Evolutionary conservation across 2,113 vertebrate genomes (phyloP).

Genomic region (Hippolais icterina): DNA sequence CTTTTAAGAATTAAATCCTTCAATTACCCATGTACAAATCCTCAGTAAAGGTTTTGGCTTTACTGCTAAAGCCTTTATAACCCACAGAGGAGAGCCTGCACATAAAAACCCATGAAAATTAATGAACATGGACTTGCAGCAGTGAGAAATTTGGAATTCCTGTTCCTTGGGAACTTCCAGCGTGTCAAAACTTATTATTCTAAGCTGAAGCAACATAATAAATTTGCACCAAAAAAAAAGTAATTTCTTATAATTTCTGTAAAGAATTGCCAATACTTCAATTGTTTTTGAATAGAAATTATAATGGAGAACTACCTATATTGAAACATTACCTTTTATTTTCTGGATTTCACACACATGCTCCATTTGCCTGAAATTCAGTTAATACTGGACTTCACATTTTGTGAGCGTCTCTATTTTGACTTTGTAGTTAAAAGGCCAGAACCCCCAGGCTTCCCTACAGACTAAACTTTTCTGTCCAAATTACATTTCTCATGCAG

Average conservation of each 20-base stretch:
- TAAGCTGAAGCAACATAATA: constrained; percentile 19
- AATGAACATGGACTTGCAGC: constrained; percentile 49
- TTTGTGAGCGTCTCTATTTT: background rate
- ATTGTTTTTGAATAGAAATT: background rate
- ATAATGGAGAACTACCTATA: background rate
- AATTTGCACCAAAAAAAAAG: background rate
- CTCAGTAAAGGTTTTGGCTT: constrained; percentile 53
- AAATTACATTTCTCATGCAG: background rate
- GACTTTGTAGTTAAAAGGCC: background rate
- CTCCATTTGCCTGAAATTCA: background rate
- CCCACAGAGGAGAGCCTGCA: constrained; percentile 38
- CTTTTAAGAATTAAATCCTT: constrained; percentile 54
- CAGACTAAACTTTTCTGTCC: background rate
- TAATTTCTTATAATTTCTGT: background rate
- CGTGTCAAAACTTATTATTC: constrained; percentile 52
- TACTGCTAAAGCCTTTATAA: constrained; percentile 48
- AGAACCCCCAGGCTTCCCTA: background rate
- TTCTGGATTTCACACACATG: background rate
- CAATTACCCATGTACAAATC: constrained; percentile 44
- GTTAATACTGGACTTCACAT: background rate
- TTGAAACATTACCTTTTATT: background rate
- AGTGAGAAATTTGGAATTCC: constrained; percentile 56
- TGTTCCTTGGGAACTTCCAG: constrained; percentile 53
- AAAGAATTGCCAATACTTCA: background rate
- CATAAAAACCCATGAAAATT: constrained; percentile 46